Conservation (phyloP, 1,140 invertebrate species). For the Drosophila trapezifrons region DNA sequence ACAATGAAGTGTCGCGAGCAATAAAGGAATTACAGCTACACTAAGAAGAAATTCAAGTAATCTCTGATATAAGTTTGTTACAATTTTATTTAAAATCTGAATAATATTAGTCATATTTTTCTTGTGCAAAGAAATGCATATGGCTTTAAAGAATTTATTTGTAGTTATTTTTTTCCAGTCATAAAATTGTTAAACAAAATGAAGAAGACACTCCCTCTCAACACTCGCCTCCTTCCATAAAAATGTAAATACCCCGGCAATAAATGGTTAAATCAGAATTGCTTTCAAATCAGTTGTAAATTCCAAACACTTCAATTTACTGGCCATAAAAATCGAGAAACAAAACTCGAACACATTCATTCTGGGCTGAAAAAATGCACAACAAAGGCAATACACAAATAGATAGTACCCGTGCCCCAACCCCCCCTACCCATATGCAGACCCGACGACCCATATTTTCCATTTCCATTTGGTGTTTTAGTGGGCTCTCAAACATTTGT, state of each 20-base stretch:
- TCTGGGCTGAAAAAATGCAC: slow-evolving; percentile 14
- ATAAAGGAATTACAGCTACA: slow-evolving; percentile 46
- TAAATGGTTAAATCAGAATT: slow-evolving; percentile 17
- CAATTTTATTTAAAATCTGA: background rate
- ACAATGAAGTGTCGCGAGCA: slow-evolving; percentile 60
- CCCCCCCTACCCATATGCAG: background rate
- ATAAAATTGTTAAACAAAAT: background rate
- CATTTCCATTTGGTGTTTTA: slow-evolving; percentile 37
- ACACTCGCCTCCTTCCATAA: background rate
- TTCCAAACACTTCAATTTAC: slow-evolving; percentile 51
- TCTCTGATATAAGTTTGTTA: too few species aligned
- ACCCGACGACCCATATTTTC: slow-evolving; percentile 17
- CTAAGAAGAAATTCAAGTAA: slow-evolving; percentile 12
- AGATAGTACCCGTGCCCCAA: slow-evolving; percentile 22
- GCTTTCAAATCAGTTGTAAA: slow-evolving; percentile 31
- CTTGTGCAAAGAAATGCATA: too few species aligned
- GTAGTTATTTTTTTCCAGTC: background rate
- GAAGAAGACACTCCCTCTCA: slow-evolving; percentile 3
- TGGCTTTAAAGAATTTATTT: background rate
- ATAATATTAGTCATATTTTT: too few species aligned
- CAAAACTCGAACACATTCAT: slow-evolving; percentile 7
- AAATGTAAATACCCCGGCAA: background rate
- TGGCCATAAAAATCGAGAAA: slow-evolving; percentile 34
- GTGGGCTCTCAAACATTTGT: slow-evolving; percentile 20
- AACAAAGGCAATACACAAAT: slow-evolving; percentile 26